Percentiles rank a stretch among this genome's conserved stretches.
These are phyloP conservation scores for Rhynchotus rufescens DNA, from an alignment of 2,797 vertebrate genomes.

Conservation along the genomic window DNA sequence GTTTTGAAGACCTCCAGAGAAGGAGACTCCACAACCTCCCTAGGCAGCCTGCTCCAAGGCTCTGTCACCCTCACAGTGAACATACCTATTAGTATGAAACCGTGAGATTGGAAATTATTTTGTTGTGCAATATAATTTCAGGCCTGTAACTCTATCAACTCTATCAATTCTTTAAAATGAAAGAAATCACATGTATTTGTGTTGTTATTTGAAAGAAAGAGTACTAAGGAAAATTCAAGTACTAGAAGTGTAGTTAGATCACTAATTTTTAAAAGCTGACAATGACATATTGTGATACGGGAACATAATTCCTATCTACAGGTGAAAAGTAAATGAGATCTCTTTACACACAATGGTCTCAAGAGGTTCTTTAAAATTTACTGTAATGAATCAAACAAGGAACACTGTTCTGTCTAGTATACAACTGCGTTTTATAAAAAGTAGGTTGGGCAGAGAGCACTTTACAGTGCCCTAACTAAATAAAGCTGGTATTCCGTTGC, in stretches of 20 bases:
- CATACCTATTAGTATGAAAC: not conserved
- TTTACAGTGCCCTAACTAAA: not conserved
- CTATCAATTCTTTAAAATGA: not conserved
- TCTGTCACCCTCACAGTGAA: no score
- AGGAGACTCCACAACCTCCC: no score
- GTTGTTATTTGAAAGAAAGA: not conserved
- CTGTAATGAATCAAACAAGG: not conserved
- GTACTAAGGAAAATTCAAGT: not conserved
- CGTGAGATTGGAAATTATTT: not conserved
- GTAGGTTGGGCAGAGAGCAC: not conserved
- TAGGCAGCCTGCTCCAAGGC: no score
- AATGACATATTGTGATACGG: not conserved
- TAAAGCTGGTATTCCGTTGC: not conserved
- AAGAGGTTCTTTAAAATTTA: not conserved
- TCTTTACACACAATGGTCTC: not conserved
- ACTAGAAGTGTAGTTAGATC: not conserved
- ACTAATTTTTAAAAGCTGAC: not conserved
- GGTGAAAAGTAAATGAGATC: not conserved
- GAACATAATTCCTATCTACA: not conserved
- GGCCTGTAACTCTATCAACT: not conserved
- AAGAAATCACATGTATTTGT: not conserved
- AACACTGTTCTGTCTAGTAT: not conserved
- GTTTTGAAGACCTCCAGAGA: no score
- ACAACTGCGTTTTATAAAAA: not conserved
- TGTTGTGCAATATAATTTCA: not conserved